A percentile compares a stretch with the other conserved stretches of the same genome.
Evolutionary conservation across 2,797 vertebrate genomes (phyloP).

Genomic region (Danio albolineatus): DNA sequence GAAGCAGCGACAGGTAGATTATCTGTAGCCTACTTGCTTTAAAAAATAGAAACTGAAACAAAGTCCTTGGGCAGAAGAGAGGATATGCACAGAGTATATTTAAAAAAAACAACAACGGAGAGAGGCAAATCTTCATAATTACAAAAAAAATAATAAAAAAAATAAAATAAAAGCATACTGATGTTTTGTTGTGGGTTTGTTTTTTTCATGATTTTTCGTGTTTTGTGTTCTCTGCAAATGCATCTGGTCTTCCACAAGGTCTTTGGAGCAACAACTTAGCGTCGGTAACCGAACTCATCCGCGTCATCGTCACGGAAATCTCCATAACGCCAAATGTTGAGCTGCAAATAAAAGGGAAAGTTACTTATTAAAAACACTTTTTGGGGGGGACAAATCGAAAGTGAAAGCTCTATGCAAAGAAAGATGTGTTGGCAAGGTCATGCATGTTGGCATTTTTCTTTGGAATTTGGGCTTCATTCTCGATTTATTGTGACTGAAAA

Average conservation of each 20-base stretch:
- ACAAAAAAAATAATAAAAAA: constrained; percentile 61
- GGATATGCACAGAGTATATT: constrained; percentile 46
- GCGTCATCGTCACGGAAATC: constrained; percentile 95
- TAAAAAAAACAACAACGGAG: constrained; percentile 49
- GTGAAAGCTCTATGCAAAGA: too few relatives aligned
- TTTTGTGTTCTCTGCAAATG: constrained; percentile 60
- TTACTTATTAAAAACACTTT: too few relatives aligned
- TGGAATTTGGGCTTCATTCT: too few relatives aligned
- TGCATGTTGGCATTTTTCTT: too few relatives aligned
- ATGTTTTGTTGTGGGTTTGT: constrained; percentile 66
- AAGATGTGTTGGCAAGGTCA: too few relatives aligned
- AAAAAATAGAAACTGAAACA: constrained; percentile 34
- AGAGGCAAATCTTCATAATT: constrained; percentile 63
- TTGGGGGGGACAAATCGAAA: too few relatives aligned
- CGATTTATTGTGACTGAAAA: too few relatives aligned
- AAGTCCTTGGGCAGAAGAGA: constrained; percentile 50
- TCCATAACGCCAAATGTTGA: constrained; percentile 97
- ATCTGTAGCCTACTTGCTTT: constrained; percentile 27
- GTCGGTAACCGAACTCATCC: constrained; percentile 92
- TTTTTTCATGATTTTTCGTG: constrained; percentile 40
- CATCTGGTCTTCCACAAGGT: constrained; percentile 71
- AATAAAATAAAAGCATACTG: constrained; percentile 65
- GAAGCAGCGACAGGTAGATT: constrained; percentile 39
- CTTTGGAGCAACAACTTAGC: constrained; percentile 84
- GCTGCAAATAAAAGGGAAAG: constrained; percentile 68